Conservation (phyloP, 2,888 invertebrate genomes). For the Amphipoea oculea region DNA sequence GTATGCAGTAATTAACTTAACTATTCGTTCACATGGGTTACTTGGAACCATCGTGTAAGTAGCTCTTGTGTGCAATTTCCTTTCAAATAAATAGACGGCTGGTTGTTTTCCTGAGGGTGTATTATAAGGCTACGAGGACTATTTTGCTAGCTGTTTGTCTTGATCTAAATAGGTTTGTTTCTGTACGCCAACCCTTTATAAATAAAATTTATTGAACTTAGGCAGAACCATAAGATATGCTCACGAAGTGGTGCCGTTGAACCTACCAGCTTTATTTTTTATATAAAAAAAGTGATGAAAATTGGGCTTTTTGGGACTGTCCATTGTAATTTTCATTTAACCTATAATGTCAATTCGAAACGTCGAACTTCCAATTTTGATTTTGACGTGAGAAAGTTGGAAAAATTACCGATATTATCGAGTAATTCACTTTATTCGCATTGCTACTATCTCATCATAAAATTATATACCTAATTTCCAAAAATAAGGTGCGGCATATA, state of each 20-base stretch:
- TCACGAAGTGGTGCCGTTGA: not conserved
- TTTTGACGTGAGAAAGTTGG: not conserved
- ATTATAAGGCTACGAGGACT: not conserved
- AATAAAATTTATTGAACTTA: not conserved
- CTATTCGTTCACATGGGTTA: constrained; percentile 30
- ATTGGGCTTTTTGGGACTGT: not conserved
- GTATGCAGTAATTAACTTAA: constrained; percentile 34
- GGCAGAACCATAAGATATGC: not conserved
- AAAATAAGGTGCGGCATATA: not conserved
- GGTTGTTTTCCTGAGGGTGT: not conserved
- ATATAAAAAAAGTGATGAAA: not conserved
- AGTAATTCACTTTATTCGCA: constrained; percentile 12
- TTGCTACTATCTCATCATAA: not conserved
- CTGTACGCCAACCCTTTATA: not conserved
- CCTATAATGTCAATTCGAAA: too few relatives aligned
- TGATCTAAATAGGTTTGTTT: not conserved
- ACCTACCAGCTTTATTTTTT: too few relatives aligned
- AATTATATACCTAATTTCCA: not conserved
- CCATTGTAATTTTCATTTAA: not conserved
- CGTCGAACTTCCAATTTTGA: too few relatives aligned
- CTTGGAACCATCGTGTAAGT: constrained; percentile 6
- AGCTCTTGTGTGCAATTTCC: constrained; percentile 28
- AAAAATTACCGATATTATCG: not conserved
- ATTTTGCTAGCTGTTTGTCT: not conserved
- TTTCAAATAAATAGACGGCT: not conserved